Evolutionary conservation across 2,888 invertebrate genomes (phyloP).

Genomic region (Bibio marci): DNA sequence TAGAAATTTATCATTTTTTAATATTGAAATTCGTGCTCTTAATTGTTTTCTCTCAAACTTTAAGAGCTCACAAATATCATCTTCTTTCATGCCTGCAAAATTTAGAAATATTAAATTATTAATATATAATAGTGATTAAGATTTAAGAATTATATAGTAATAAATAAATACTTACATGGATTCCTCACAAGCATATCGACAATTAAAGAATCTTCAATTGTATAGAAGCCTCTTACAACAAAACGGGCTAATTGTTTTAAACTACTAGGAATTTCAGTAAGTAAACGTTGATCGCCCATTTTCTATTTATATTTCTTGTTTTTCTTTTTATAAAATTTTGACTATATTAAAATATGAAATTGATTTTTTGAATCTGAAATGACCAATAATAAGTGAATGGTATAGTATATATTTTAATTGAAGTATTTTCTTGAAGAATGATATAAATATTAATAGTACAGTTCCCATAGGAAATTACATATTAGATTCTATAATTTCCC

Average conservation of each 20-base stretch:
- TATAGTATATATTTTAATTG: too few relatives aligned
- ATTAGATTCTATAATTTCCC: too few relatives aligned
- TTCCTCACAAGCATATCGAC: constrained; percentile 92
- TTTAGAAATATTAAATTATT: constrained; percentile 1
- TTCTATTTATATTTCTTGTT: constrained; percentile 19
- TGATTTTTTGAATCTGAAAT: too few relatives aligned
- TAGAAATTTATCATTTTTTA: constrained; percentile 86
- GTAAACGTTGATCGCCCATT: constrained; percentile 53
- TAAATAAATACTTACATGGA: constrained; percentile 45
- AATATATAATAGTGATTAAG: not conserved
- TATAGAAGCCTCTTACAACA: constrained; percentile 85
- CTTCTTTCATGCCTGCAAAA: constrained; percentile 62
- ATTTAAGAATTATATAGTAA: not conserved
- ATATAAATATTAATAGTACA: too few relatives aligned
- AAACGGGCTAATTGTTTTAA: constrained; percentile 81
- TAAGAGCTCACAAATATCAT: constrained; percentile 74
- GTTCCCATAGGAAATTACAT: too few relatives aligned
- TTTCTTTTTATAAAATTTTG: too few relatives aligned
- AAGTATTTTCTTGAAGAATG: too few relatives aligned
- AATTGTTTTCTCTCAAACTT: constrained; percentile 91
- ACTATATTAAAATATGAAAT: too few relatives aligned
- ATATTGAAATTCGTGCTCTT: constrained; percentile 64
- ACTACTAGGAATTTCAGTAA: constrained; percentile 85
- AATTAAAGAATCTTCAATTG: constrained; percentile 83
- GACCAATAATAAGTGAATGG: too few relatives aligned